These are phyloP conservation scores for Ciona savignyi DNA, from an alignment of 23 tunicate species.

Conservation along the genomic window DNA sequence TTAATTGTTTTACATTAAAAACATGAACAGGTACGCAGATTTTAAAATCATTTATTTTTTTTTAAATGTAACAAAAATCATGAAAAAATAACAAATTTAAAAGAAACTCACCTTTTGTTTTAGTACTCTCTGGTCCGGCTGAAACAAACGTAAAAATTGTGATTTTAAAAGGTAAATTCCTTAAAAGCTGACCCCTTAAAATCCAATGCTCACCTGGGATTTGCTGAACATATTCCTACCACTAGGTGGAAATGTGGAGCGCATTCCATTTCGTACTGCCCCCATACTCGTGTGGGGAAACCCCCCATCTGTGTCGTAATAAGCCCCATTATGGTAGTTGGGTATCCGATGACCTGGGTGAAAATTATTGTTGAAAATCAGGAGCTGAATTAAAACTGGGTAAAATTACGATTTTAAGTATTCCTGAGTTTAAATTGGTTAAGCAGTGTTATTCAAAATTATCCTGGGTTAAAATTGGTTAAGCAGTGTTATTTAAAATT, in stretches of 20 bases:
- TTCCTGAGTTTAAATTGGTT: too few relatives aligned
- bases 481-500: too few relatives aligned
- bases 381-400: too few relatives aligned
- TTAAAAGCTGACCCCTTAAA: not conserved
- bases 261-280: conserved; percentile 26
- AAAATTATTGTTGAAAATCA: too few relatives aligned
- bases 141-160: not conserved
- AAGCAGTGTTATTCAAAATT: too few relatives aligned
- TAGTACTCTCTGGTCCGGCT: not conserved
- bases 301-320: conserved; percentile 31
- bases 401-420: too few relatives aligned
- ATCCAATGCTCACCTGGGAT: not conserved
- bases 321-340: conserved; percentile 39
- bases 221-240: conserved; percentile 25
- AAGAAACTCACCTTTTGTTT: not conserved
- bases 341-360: conserved; percentile 88
- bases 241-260: conserved; percentile 89
- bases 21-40: too few relatives aligned
- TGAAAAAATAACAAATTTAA: not conserved
- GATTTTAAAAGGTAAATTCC: not conserved
- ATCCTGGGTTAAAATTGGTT: too few relatives aligned
- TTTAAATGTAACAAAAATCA: too few relatives aligned
- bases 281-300: conserved; percentile 51
- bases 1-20: too few relatives aligned
- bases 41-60: too few relatives aligned